phyloP scores from a whole-genome alignment of 2,888 invertebrate species.

The Polietes domitor region DNA sequence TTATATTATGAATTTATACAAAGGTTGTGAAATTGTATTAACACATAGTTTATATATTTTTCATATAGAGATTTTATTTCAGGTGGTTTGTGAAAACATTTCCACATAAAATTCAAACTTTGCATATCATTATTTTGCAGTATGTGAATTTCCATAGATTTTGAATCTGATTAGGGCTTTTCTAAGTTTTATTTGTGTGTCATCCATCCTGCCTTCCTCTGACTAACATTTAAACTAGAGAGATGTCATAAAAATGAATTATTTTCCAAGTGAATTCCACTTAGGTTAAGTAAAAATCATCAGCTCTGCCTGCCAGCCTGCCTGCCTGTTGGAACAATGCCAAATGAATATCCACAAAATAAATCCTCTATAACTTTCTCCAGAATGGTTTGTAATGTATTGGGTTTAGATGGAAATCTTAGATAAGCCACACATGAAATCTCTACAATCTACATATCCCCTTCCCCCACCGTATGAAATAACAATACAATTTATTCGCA shows the following conservation, averaged over 20 bases:
- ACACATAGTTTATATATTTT: no score
- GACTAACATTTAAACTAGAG: background rate
- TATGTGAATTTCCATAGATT: no score
- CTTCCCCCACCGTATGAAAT: background rate
- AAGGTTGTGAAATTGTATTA: no score
- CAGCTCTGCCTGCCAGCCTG: background rate
- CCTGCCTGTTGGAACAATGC: background rate
- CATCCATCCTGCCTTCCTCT: no score
- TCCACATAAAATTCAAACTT: no score
- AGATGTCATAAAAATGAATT: slow-evolving; percentile 3
- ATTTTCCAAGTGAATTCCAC: background rate
- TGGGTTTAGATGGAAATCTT: background rate
- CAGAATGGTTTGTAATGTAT: background rate
- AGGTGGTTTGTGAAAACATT: no score
- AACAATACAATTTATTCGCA: background rate
- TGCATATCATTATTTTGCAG: no score
- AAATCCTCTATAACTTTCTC: background rate
- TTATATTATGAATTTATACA: no score
- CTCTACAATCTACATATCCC: background rate
- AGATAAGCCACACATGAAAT: slow-evolving; percentile 7
- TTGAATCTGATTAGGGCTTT: no score
- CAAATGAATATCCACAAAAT: background rate
- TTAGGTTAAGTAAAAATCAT: slow-evolving; percentile 20
- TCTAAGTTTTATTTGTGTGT: no score
- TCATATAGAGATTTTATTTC: no score